Base-by-base conservation (phyloP, 2,797 vertebrate species). In the Microctenopoma steveboyesi region DNA sequence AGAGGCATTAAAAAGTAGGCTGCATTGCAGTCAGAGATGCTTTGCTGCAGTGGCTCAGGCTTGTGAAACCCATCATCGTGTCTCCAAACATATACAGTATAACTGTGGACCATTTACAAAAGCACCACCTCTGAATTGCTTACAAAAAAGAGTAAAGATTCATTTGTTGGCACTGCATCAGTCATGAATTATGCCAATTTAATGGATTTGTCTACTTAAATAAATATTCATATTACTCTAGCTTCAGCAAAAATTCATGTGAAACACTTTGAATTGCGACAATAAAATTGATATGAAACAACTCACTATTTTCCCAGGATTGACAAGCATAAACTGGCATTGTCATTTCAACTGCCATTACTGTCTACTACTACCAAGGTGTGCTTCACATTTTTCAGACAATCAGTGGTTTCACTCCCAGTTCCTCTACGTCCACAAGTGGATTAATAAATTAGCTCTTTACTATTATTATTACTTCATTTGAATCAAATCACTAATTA, bases 251-350 rank as follows among this genome's bases (percentile, higher is more conserved):
- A 28, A 66, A 64, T 74, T 14, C 10, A 7, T 61, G 8, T 42
- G 30, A 70, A 78, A 78, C 58, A 50, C 54, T 76, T 56, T 60
- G 49, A 72, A 69, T 63, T 49, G 46, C 48, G 81, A 48, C 61
- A 61, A 74, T 81, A 43, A 79, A 66, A 75, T 30, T 42, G 46
- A 81, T 76, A 72, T 81, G 14, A 71, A 73, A 61, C 43, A 30
- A 9, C 22, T 45, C 28, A 27, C 37, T 76, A 3, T 18, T 76
- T 74, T 64, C 48, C 47, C 66, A 62, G 52, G 30, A 77, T 58
- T 78, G 18, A 76, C 72, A 63, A 54, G n/a, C n/a, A 37, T 40
- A 72, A 75, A 64, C 72, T 80, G 64, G 50, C 49, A 47, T 30
- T 47, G 9, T 70, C 37, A 56, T 56, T 59, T 49, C 49, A 57